A percentile compares a stretch with the other conserved stretches of the same genome.
Conservation (phyloP, 2,113 vertebrate species). For the Prunella himalayana region DNA sequence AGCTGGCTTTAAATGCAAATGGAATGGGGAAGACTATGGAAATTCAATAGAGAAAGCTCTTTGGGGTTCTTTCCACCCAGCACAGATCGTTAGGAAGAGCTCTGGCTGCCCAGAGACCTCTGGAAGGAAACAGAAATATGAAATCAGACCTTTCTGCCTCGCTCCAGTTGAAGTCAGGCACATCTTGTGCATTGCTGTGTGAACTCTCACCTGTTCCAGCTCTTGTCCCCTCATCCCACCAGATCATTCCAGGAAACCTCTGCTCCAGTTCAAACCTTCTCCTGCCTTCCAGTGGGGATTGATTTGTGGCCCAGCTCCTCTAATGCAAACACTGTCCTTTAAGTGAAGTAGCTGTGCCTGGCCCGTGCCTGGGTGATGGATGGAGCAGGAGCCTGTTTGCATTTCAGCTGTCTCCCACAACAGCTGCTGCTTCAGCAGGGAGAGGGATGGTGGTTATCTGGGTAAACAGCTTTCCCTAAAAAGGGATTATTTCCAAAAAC, state of each 20-base stretch:
- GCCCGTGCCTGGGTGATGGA: slow-evolving; percentile 35
- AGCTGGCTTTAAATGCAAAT: slow-evolving; percentile 3
- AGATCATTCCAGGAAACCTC: background rate
- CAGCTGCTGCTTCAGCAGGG: slow-evolving; percentile 18
- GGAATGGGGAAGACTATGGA: background rate
- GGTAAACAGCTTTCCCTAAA: background rate
- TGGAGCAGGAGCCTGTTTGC: background rate
- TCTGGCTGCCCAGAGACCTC: background rate
- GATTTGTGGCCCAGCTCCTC: slow-evolving; percentile 6
- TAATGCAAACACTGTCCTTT: slow-evolving; percentile 26
- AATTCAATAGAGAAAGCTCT: slow-evolving; percentile 13
- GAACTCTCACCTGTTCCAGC: background rate
- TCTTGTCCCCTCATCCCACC: background rate
- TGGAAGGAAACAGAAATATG: background rate
- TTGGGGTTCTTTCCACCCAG: background rate
- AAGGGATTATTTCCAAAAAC: background rate
- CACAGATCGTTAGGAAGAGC: background rate
- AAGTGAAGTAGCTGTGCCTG: background rate
- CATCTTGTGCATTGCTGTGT: fast-evolving
- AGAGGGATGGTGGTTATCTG: background rate
- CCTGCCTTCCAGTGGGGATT: background rate
- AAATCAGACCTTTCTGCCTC: background rate
- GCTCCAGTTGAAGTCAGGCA: fast-evolving
- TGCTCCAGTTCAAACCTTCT: background rate
- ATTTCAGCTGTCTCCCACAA: slow-evolving; percentile 25